Conservation (phyloP, 2,888 invertebrate genomes). For the Lymantria monacha region DNA sequence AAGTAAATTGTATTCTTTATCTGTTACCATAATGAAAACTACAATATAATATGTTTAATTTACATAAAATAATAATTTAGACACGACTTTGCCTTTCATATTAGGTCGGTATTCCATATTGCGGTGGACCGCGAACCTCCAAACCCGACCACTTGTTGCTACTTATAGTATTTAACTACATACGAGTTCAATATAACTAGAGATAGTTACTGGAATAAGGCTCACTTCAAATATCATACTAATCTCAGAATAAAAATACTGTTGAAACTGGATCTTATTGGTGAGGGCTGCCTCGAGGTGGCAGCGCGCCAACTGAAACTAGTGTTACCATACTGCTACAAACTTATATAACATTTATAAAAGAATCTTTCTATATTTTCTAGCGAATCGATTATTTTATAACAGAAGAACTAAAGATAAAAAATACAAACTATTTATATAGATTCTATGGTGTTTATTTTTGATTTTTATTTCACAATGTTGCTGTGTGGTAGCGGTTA, state of each 20-base stretch:
- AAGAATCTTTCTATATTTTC: no score
- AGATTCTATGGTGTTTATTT: no score
- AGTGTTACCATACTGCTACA: not conserved
- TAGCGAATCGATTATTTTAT: no score
- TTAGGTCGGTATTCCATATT: constrained; percentile 17
- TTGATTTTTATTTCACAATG: no score
- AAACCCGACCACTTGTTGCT: constrained; percentile 47
- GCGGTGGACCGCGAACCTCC: constrained; percentile 37
- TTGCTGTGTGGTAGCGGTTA: no score
- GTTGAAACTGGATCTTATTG: constrained; percentile 31
- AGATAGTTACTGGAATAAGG: constrained; percentile 16
- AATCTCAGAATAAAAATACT: constrained; percentile 27
- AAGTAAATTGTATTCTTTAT: no score
- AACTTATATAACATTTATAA: not conserved
- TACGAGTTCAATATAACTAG: constrained; percentile 18
- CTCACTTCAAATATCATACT: constrained; percentile 24
- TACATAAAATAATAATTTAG: no score
- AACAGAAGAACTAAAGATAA: no score
- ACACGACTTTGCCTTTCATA: constrained; percentile 6
- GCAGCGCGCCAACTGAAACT: constrained; percentile 36
- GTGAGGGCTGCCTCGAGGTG: constrained; percentile 37
- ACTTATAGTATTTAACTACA: constrained; percentile 33
- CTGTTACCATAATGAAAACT: no score
- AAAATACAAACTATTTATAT: no score
- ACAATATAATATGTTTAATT: no score